Conservation (phyloP, 2,888 invertebrate species). For the Dasysyrphus albostriatus region DNA sequence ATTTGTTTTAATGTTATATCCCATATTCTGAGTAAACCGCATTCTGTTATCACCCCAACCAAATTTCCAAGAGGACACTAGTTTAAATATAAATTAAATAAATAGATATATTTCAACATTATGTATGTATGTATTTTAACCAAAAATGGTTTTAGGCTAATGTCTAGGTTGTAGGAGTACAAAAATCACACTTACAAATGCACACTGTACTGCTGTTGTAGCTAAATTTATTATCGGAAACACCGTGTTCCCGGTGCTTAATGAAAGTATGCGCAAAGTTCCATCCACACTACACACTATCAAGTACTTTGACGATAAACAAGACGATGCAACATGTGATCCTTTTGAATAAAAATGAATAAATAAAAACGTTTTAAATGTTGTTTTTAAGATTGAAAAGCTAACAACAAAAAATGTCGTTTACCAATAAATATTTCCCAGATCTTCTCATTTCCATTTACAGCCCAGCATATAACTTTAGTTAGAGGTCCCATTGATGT, state of each 20-base stretch:
- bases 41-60: slow-evolving; percentile 83
- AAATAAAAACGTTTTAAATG: not conserved
- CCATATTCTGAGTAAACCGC: slow-evolving; percentile 83
- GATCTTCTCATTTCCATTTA: slow-evolving; percentile 86
- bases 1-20: slow-evolving; percentile 79
- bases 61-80: slow-evolving; percentile 82
- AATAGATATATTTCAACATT: not conserved
- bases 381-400: too few relatives aligned
- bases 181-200: slow-evolving; percentile 80
- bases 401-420: not conserved
- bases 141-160: not conserved
- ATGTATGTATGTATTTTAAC: not conserved
- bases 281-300: slow-evolving; percentile 83
- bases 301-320: slow-evolving; percentile 82
- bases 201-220: slow-evolving; percentile 81
- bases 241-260: slow-evolving; percentile 80
- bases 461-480: slow-evolving; percentile 86
- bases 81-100: not conserved
- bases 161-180: not conserved
- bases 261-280: slow-evolving; percentile 80
- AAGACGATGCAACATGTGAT: slow-evolving; percentile 82
- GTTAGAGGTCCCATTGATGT: slow-evolving; percentile 86
- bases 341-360: slow-evolving; percentile 78
- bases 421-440: slow-evolving; percentile 89
- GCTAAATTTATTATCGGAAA: slow-evolving; percentile 82